A percentile compares a stretch with the other conserved stretches of the same genome.
phyloP scores from a whole-genome alignment of 2,113 vertebrate genomes.

The Microtus pennsylvanicus region DNA sequence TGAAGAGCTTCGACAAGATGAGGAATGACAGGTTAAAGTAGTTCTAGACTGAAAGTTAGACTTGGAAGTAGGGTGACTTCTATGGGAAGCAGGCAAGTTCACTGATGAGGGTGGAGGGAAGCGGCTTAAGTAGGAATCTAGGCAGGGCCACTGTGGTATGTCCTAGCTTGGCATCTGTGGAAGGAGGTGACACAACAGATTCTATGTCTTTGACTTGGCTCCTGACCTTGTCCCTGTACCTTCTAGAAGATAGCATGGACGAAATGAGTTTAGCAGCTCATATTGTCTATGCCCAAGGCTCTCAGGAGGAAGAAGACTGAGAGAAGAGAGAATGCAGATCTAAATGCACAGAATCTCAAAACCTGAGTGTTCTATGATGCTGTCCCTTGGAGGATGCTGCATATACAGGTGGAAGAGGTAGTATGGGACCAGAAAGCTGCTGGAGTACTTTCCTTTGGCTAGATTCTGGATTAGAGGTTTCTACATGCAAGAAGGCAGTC shows the following conservation, averaged over 20 bases:
- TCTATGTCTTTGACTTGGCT: neutral
- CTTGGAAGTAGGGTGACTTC: conserved; percentile 21
- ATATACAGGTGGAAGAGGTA: neutral
- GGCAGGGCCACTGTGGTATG: neutral
- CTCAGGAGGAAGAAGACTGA: neutral
- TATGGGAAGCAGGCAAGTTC: neutral
- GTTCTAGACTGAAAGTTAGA: neutral
- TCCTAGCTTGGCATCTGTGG: neutral
- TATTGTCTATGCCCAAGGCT: neutral
- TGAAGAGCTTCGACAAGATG: neutral
- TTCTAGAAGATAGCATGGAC: neutral
- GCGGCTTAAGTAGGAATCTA: neutral
- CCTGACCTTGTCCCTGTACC: neutral
- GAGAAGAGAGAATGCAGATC: neutral
- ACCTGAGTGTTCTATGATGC: neutral
- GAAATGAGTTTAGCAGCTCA: neutral
- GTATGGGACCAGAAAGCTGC: neutral
- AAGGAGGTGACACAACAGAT: neutral
- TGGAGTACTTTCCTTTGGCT: neutral
- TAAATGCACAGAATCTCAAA: neutral
- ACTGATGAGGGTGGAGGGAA: neutral
- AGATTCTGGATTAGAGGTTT: neutral
- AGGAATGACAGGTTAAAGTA: neutral
- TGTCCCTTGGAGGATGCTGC: neutral
- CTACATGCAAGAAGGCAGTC: neutral